phyloP scores from a whole-genome alignment of 2,888 invertebrate genomes.

The Himalopsyche anomala region DNA sequence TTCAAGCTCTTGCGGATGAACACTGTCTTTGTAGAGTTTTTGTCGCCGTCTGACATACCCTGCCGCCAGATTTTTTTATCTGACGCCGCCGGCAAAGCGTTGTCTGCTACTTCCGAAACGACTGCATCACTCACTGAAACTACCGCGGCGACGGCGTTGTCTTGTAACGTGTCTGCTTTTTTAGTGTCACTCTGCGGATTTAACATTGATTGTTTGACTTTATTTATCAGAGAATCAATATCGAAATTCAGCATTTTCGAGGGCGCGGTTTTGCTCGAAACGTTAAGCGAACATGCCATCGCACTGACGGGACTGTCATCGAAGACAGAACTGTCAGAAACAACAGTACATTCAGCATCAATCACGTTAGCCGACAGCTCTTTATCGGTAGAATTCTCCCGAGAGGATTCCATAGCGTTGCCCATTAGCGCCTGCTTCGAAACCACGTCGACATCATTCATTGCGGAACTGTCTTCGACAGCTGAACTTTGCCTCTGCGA shows the following conservation, averaged over 20 bases:
- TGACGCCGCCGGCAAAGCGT: background rate
- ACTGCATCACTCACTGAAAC: background rate
- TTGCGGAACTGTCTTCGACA: no score
- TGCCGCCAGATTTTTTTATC: conserved; percentile 60
- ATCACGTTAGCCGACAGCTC: no score
- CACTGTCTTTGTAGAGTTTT: conserved; percentile 58
- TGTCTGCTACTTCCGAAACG: background rate
- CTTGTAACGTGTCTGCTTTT: background rate
- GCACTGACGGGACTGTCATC: no score
- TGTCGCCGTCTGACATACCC: conserved; percentile 56
- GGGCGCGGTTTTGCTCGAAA: no score
- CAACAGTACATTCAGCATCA: no score
- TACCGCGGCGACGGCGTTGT: background rate
- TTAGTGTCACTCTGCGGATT: background rate
- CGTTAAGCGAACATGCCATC: no score
- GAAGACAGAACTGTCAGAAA: no score
- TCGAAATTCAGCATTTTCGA: background rate
- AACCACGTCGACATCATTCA: no score
- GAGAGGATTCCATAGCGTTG: no score
- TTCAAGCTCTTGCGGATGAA: conserved; percentile 62
- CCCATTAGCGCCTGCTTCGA: no score
- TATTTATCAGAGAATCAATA: background rate
- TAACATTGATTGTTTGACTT: background rate
- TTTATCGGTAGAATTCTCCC: no score
- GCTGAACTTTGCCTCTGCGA: no score